Evolutionary conservation across 1,140 invertebrate genomes (phyloP).

Genomic region (Tigriopus japonicus): DNA sequence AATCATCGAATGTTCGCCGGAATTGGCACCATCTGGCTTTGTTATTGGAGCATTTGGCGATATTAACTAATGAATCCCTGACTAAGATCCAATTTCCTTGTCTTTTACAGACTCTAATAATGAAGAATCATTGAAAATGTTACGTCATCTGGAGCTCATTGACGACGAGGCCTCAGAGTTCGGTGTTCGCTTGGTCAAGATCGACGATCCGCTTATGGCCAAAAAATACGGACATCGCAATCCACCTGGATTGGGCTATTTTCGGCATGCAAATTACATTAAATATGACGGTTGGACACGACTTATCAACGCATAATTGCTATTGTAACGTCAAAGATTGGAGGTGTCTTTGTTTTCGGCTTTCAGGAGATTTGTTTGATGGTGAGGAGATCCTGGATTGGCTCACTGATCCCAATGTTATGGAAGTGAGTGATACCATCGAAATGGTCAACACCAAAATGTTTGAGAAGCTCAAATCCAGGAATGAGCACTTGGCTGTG

Average conservation of each 20-base stretch:
- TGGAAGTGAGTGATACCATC: slow-evolving; percentile 66
- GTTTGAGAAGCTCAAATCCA: slow-evolving; percentile 24
- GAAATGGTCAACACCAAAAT: slow-evolving; percentile 27
- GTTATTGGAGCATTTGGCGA: neutral
- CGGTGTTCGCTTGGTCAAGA: slow-evolving; percentile 77
- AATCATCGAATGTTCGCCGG: too few relatives aligned
- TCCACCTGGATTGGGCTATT: slow-evolving; percentile 73
- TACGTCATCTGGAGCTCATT: slow-evolving; percentile 68
- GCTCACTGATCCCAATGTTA: slow-evolving; percentile 79
- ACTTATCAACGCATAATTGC: too few relatives aligned
- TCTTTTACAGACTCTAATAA: slow-evolving; percentile 20
- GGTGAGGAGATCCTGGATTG: slow-evolving; percentile 84
- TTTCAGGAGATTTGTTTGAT: slow-evolving; percentile 55
- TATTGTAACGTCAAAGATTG: too few relatives aligned
- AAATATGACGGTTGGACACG: slow-evolving; percentile 54
- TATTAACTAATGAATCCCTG: too few relatives aligned
- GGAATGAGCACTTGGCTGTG: slow-evolving; percentile 38
- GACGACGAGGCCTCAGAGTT: slow-evolving; percentile 79
- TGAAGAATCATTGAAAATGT: slow-evolving; percentile 25
- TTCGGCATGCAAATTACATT: slow-evolving; percentile 69
- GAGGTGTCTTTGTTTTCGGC: neutral
- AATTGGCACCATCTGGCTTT: too few relatives aligned
- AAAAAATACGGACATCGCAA: slow-evolving; percentile 80
- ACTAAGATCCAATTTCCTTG: too few relatives aligned
- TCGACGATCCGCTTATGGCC: slow-evolving; percentile 70